Conservation (phyloP, 2,113 vertebrate genomes). For the Aegypius monachus region DNA sequence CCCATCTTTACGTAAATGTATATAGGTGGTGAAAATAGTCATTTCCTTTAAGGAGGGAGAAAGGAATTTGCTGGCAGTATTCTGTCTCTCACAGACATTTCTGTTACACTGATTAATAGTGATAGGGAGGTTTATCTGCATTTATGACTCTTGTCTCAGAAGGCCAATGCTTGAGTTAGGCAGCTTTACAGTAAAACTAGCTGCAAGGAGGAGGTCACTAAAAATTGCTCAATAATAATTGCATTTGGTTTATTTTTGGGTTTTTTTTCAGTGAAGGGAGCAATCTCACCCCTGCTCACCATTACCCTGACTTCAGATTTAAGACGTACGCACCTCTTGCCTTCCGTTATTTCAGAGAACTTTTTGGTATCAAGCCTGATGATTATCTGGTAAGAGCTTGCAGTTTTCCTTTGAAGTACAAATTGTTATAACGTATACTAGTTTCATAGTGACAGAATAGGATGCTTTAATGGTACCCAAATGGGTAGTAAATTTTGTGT, state of each 20-base stretch:
- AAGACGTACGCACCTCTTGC: constrained; percentile 97
- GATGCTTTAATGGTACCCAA: neutral
- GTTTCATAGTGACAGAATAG: neutral
- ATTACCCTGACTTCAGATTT: constrained; percentile 98
- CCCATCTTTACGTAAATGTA: neutral
- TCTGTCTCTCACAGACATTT: neutral
- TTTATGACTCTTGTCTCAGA: neutral
- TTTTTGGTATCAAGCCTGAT: constrained; percentile 97
- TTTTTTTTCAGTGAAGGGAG: constrained; percentile 88
- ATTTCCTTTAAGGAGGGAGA: neutral
- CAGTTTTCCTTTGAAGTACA: constrained; percentile 37
- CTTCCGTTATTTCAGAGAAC: constrained; percentile 97
- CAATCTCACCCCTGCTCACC: constrained; percentile 96
- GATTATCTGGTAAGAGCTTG: constrained; percentile 93
- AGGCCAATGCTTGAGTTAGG: neutral
- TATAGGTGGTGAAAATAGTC: neutral
- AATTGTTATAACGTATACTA: neutral
- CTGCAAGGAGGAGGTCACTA: neutral
- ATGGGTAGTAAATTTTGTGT: neutral
- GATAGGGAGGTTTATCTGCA: neutral
- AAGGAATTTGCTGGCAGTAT: neutral
- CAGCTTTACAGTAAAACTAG: neutral
- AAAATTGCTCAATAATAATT: neutral
- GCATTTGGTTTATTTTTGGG: neutral
- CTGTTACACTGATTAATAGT: neutral